Base-by-base conservation (phyloP, 2,113 vertebrate species). In the Marmota monax region DNA sequence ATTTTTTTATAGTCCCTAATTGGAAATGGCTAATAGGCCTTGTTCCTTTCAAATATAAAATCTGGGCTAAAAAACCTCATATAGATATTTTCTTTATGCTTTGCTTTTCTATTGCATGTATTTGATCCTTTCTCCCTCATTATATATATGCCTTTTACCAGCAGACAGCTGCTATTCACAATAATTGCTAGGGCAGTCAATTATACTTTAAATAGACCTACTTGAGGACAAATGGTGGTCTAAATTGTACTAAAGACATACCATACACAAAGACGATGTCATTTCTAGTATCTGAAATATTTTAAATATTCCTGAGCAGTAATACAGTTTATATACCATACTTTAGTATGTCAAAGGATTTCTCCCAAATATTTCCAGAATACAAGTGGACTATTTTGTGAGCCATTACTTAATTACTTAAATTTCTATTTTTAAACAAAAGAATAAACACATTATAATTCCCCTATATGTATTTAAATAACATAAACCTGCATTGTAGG, bases 121-220 rank as follows among this genome's bases (percentile, higher is more conserved):
- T 98, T 98, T 99, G 98, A 98, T 98, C 98, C 98, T 98, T 97
- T 99, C 97, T 99, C 90, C 97, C 92, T 98, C 98, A 98, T 98
- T 98, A 97, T 98, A 99, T 98, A 98, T 98, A 98, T 98, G 98
- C 98, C 58, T 93, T 98, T 97, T 94, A 98, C 97, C 95, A 98
- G 96, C 97, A 98, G 98, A 98, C 99, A 99, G 98, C 98, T 99
- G 99, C 99, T 98, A 98, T 99, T 99, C 98, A 98, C 98, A 98
- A 97, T 99, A 99, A 99, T 99, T 99, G 98, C 98, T 90, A 92
- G 98, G 98, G 98, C 98, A 98, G 98, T 99, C 98, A 99, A 99
- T 99, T 99, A 99, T 99, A 98, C 98, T 98, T 98, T 99, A 99
- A 99, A 99, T 99, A 98, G 98, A 98, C 97, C 98, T 99, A 98